Evolutionary conservation across 2,797 vertebrate genomes (phyloP), one percentile per base, ranked within the genome.

Genomic region (Neosilurus mollespiculum): DNA sequence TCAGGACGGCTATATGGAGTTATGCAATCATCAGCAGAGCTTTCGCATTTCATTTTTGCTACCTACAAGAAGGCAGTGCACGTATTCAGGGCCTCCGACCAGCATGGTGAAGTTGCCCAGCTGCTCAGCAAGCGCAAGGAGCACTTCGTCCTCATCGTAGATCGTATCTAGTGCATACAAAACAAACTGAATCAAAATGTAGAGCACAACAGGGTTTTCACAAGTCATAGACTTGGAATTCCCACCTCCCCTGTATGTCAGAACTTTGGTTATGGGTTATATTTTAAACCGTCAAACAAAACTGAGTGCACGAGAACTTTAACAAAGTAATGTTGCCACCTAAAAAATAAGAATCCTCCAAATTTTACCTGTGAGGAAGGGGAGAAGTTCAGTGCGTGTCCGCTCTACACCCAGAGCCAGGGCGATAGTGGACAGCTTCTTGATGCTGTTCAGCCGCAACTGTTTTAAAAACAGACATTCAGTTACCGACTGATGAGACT

Each of bases 81-180:
- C 95, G n/a, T 94, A 96, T 83, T 96, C 96, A 0, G 96, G 95
- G 1, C 96, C 96, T 86, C 96, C 96, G 83, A 96, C 96, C 90
- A 96, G 89, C 92, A 95, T 93, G 49, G 96, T 96, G 92, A 96
- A 96, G 92, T 95, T 96, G 64, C 96, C 96, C 86, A 96, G 92
- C 89, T 96, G 96, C 83, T 96, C 96, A 37, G 96, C 96, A 88
- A 96, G 89, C 10, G 96, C 96, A 89, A 96, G 90, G n/a, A 96
- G 94, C 30, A 96, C 96, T 88, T 96, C 96, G 86, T 96, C 96
- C 90, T 96, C 96, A 92, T 96, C 96, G 56, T 96, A 96, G 82
- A 96, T 96, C 76, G 96, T 96, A 86, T 96, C 96, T 96, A 83
- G 59, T 37, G 14, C 3, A 76, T 69, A 34, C 11, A 66, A 64